Evolutionary conservation across 1,140 invertebrate genomes (phyloP), one percentile per base, ranked within the genome.

Genomic region (Papilio polyxenes): DNA sequence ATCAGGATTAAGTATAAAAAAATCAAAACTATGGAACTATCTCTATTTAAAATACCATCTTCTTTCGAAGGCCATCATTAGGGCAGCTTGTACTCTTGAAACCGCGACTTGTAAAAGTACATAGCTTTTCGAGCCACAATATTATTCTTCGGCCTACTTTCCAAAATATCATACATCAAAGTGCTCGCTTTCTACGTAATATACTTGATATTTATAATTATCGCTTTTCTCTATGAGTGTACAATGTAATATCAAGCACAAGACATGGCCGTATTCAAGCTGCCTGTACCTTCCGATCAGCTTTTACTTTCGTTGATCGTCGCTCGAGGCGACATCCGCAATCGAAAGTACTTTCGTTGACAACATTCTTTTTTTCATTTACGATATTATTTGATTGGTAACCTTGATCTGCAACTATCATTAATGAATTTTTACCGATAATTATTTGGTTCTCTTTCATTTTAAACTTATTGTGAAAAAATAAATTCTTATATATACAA

Each of bases 261-360:
- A 81, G 59, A 82, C 56, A 82, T 81, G 86, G 85, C 83, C 85
- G 74, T 69, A 84, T 86, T 82, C 82, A 86, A 86, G 87, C 86
- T 87, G 87, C 84, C 90, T 86, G 83, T 83, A 88, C 84, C 81
- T 75, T 81, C 83, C 85, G 87, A 88, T 89, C 88, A 82, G 89
- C 91, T 92, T 93, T 93, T 93, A 92, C 92, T 93, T 91, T 91
- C 91, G 81, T 83, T 86, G 85, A 84, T 31, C 53, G 53, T 56
- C 84, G 82, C 83, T 75, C 78, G 82, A 83, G 84, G 81, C 83
- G 85, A 80, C 78, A 3, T 48, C 90, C 92, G 91, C 91, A 83
- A 92, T 89, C 80, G 90, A 92, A 92, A 92, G 90, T 65, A 87
- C 87, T 90, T 87, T 85, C 84, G 59, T 79, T 40, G 31, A 72